Evolutionary conservation across 2,113 vertebrate species (phyloP), one percentile per base, ranked within the genome.

Genomic region (Eulemur macaco): DNA sequence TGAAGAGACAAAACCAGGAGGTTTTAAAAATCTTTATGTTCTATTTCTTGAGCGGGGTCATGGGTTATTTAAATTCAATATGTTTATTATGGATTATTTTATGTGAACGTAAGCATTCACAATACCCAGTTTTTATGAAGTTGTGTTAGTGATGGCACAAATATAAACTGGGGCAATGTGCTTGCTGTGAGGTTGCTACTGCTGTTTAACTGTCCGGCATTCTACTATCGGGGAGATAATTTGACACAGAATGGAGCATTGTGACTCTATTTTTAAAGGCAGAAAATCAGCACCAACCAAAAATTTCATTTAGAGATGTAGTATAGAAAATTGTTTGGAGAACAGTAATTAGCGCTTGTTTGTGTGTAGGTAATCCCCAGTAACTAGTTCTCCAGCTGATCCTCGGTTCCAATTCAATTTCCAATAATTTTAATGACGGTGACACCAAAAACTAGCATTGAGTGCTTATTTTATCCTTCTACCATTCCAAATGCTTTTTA

Each of bases 11-110:
- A 45, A n/a, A 42, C 5, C 23, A 23, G 76, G 50, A 82, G 29
- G 17, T 12, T 47, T 45, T 17, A 14, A 15, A n/a, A 42, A 45
- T 25, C 18, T 17, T 31, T 29, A 21, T 10, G 21, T 45, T 89
- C 10, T 31, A 8, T 31, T 37, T 77, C 37, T 50, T 12, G 47
- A 58, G 9, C 37, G 15, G 29, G 58, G 20, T 7, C 0, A 7
- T 2, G 29, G n/a, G 42, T 83, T 77, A 0, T 37, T 37, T 63
- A 1, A 50, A 1, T 17, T 21, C 1, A 8, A 3, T 7, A 6
- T 64, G 3, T 37, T 29, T 5, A 5, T 13, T 14, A 6, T 2
- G 42, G 45, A 31, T n/a, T 71, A 15, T 86, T 71, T 21, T 39
- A 0, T 5, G 45, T 0, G 23, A 20, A 3, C 1, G 23, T 52